Base-by-base conservation (phyloP, 1,140 invertebrate genomes). In the Drosophila orena region DNA sequence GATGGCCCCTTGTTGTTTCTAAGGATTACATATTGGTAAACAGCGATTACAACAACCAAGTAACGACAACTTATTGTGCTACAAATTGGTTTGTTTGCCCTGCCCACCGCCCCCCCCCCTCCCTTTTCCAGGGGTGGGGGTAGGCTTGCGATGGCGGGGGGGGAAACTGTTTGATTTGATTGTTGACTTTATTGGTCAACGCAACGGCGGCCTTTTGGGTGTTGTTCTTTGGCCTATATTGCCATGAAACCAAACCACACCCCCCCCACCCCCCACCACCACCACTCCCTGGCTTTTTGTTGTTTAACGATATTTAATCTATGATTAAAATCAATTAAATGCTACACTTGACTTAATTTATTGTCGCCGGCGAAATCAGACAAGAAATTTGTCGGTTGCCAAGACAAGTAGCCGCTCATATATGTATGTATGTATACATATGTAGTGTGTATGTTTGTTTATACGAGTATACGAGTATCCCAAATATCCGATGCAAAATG, bases 321-420 rank as follows among this genome's bases (percentile, higher is more conserved):
- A 90, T 89, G 84, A 89, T 89, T 84, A 89, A 84, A 88, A 88
- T 88, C 84, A 88, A 88, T 88, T 88, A 88, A 88, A 84, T 78
- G 79, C 84, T 88, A 89, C 84, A 88, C 84, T 88, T 77, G 84
- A 77, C 84, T 88, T 88, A 89, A 88, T 88, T 88, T 89, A 88
- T 88, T 89, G 84, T 88, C 84, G 74, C 83, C 38, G 46, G 27
- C 37, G 37, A 61, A 53, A 61, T 50, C 49, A 46, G 47, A 40
- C 55, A 55, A 70, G 49, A 57, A 11, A 14, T 35, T 15, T 27
- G 47, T 38, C 30, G 30, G 17, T 17, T 57, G 49, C 30, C 10
- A 86, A 86, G 65, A 76, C 79, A 88, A 86, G 81, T 86, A 86
- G 83, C 79, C 59, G 77, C 56, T 38, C 5, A n/a, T 27, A 60